Evolutionary conservation across 2,113 vertebrate species (phyloP), one percentile per base, ranked within the genome.

Genomic region (Solenodon paradoxus): DNA sequence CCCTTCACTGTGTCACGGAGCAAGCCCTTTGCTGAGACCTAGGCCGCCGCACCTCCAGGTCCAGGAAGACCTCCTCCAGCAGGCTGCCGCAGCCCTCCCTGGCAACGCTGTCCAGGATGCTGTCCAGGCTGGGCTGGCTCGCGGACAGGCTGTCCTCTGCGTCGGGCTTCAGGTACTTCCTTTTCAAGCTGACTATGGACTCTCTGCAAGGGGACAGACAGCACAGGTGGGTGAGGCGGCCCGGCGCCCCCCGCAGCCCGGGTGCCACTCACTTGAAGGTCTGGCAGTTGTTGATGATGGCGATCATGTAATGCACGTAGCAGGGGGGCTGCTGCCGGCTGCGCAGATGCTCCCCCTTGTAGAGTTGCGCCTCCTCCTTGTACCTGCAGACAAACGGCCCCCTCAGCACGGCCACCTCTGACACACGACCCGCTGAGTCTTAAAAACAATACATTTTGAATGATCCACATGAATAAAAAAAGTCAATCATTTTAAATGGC

Each of bases 251-350:
- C 64, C 32, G 17, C 32, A 32, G 15, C 30, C 3, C 57, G 22
- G 57, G 59, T 4, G 24, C 66, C 1, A 95, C 99, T 98, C 97
- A 99, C 99, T 99, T 99, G 96, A 99, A 99, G 0, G 99, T 99
- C 96, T 99, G 99, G 97, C 99, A 99, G 98, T 99, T 99, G 98
- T 99, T 99, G 97, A 99, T 99, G 95, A 99, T 98, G 79, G 99
- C 99, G 5, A 99, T 98, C 99, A 99, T 99, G 95, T 99, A 99
- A 64, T 99, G 99, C 10, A 99, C 99, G 0, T 99, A 99, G 97
- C 99, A 99, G 9, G 99, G 99, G 5, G 99, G 99, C 85, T 98
- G 98, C 97, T 99, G 99, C 66, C 99, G 98, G 94, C 99, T 98
- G 92, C 98, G 98, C 94, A 99, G 96, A 88, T 99, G 99, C 11